Percentiles rank a stretch among this genome's conserved stretches.
Conservation (phyloP, 2,113 vertebrate species). For the Calypte anna region DNA sequence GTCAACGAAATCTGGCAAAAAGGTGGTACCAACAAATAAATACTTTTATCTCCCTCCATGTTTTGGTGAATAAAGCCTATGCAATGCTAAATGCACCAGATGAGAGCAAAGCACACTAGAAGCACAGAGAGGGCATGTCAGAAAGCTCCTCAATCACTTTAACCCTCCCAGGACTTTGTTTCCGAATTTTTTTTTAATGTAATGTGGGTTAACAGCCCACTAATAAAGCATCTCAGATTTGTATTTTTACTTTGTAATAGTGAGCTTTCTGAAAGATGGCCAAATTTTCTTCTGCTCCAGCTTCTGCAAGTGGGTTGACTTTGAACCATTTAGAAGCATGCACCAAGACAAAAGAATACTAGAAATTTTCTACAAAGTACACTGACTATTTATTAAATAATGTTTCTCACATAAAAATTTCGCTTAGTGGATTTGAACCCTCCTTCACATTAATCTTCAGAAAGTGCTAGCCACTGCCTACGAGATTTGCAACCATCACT, state of each 20-base stretch:
- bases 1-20: not conserved
- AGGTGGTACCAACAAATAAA: fast-evolving
- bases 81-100: not conserved
- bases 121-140: not conserved
- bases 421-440: not conserved
- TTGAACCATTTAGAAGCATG: not conserved
- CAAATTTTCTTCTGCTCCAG: not conserved
- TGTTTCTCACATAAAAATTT: not conserved
- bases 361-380: not conserved
- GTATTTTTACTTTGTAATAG: not conserved
- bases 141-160: not conserved
- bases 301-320: not conserved
- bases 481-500: not conserved
- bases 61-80: not conserved
- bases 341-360: not conserved
- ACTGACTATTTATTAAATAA: not conserved
- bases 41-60: not conserved
- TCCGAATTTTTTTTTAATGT: not conserved
- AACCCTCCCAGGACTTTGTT: not conserved
- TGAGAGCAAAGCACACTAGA: not conserved
- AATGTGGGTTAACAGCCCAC: not conserved
- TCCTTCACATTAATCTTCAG: too few species aligned
- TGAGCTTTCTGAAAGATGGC: not conserved
- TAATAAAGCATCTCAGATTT: not conserved
- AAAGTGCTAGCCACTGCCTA: not conserved